A percentile compares a stretch with the other conserved stretches of the same genome.
Evolutionary conservation across 2,797 vertebrate genomes (phyloP).

Genomic region (Lophius americanus): DNA sequence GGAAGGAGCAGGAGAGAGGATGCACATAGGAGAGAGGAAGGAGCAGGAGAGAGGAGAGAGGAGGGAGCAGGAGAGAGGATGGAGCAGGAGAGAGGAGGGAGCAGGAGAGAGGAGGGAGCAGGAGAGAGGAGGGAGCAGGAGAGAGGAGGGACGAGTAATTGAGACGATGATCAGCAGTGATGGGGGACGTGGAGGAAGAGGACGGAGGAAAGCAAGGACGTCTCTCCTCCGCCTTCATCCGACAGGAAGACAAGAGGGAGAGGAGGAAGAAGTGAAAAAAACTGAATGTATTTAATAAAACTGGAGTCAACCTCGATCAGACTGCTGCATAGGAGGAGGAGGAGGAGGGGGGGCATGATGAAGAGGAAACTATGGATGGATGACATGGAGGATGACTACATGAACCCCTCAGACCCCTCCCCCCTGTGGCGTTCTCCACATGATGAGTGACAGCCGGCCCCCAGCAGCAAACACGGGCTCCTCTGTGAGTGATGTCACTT

Average conservation of each 20-base stretch:
- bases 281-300: slow-evolving; percentile 75
- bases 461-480: slow-evolving; percentile 45
- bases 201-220: slow-evolving; percentile 64
- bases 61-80: slow-evolving; percentile 68
- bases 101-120: slow-evolving; percentile 15
- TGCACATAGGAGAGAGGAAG: slow-evolving; percentile 46
- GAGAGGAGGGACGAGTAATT: slow-evolving; percentile 74
- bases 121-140: slow-evolving; percentile 19
- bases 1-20: slow-evolving; percentile 63
- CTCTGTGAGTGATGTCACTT: slow-evolving; percentile 41
- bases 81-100: slow-evolving; percentile 46
- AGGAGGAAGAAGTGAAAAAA: slow-evolving; percentile 59
- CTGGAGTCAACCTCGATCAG: slow-evolving; percentile 65
- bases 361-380: slow-evolving; percentile 2
- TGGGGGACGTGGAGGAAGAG: slow-evolving; percentile 69
- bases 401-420: background rate
- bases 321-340: slow-evolving; percentile 33
- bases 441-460: slow-evolving; percentile 57
- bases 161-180: slow-evolving; percentile 83
- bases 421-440: slow-evolving; percentile 35
- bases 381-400: background rate
- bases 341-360: background rate
- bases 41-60: slow-evolving; percentile 33
- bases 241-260: slow-evolving; percentile 50
- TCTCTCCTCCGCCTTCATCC: slow-evolving; percentile 52